phyloP scores from a whole-genome alignment of 2,113 vertebrate species.

The Sardina pilchardus region DNA sequence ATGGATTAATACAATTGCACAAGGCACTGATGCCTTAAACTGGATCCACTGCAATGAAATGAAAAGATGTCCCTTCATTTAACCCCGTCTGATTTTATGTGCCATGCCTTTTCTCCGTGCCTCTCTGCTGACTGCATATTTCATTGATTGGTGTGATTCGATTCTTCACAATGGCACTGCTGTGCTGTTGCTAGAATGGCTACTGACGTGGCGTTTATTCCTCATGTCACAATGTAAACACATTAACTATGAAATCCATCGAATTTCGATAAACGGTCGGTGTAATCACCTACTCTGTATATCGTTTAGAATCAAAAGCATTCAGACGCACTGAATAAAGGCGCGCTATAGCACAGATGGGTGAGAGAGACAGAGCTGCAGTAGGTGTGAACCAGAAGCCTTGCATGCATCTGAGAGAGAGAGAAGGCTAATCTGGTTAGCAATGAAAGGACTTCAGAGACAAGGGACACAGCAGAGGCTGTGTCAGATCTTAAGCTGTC shows the following conservation, averaged over 20 bases:
- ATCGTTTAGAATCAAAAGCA: too few relatives aligned
- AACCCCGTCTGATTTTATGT: conserved; percentile 31
- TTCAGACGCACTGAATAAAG: background rate
- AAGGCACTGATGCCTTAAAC: conserved; percentile 22
- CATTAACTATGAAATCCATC: too few relatives aligned
- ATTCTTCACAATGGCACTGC: background rate
- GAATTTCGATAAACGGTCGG: too few relatives aligned
- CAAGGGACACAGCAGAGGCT: background rate
- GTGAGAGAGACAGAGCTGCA: too few relatives aligned
- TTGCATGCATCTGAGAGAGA: background rate
- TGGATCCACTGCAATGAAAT: conserved; percentile 29
- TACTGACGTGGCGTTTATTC: background rate
- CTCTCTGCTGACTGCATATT: background rate
- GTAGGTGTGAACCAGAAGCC: background rate
- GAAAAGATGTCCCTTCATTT: conserved; percentile 36
- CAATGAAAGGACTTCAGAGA: background rate
- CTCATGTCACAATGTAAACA: too few relatives aligned
- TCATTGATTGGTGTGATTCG: background rate
- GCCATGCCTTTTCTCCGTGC: background rate
- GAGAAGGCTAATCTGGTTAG: background rate
- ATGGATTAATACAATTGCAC: conserved; percentile 24
- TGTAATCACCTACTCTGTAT: too few relatives aligned
- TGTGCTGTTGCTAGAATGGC: background rate
- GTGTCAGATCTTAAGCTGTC: background rate
- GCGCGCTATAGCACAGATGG: too few relatives aligned